Conservation (phyloP, 1,140 invertebrate species). For the Drosophila funebris region DNA sequence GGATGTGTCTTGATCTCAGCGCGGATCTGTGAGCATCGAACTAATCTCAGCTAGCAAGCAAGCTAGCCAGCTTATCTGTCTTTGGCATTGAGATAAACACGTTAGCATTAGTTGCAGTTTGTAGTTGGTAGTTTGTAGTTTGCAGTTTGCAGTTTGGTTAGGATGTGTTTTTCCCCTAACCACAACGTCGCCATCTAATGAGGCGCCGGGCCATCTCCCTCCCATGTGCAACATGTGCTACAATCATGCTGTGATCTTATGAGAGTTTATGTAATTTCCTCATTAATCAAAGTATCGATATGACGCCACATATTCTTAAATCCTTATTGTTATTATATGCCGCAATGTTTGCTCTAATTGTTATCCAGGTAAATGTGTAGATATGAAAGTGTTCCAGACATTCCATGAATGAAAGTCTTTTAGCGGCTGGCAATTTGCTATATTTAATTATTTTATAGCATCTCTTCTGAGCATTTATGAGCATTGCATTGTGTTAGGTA, state of each 20-base stretch:
- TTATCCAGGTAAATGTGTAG: constrained; percentile 11
- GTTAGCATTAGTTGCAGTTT: constrained; percentile 9
- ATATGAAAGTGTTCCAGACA: constrained; percentile 11
- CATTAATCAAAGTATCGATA: constrained; percentile 69
- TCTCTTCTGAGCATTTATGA: constrained; percentile 56
- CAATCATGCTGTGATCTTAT: background rate
- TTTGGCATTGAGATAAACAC: constrained; percentile 39
- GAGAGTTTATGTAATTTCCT: constrained; percentile 48
- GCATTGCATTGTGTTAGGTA: constrained; percentile 62
- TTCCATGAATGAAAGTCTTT: constrained; percentile 66
- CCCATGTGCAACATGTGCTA: constrained; percentile 28
- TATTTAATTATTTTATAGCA: constrained; percentile 71
- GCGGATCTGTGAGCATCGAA: constrained; percentile 16
- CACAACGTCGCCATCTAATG: constrained; percentile 39
- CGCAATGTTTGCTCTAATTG: constrained; percentile 53
- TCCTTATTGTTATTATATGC: constrained; percentile 51
- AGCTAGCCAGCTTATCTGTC: constrained; percentile 47
- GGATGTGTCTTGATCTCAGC: constrained; percentile 28
- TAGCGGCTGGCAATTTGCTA: constrained; percentile 28
- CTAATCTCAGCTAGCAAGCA: constrained; percentile 29
- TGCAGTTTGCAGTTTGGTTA: constrained; percentile 64
- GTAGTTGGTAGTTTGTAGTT: no score
- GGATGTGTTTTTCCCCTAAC: constrained; percentile 62
- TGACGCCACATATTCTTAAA: constrained; percentile 30
- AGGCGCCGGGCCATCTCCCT: constrained; percentile 38